Percentiles rank a stretch among this genome's conserved stretches.
These are phyloP conservation scores for Xylota segnis DNA, from an alignment of 2,888 invertebrate species.

Conservation along the genomic window DNA sequence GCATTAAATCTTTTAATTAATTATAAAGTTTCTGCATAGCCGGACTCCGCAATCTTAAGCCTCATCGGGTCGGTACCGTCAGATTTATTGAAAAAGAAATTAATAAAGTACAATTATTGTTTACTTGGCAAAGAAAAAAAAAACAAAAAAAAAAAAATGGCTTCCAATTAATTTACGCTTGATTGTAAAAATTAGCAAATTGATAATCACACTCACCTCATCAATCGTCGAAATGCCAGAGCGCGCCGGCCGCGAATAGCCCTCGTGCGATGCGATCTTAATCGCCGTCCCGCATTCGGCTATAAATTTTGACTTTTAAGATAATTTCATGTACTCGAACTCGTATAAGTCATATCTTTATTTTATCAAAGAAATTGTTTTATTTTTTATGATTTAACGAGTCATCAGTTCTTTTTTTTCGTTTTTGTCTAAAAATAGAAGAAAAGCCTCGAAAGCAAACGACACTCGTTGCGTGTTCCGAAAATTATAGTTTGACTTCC, in stretches of 20 bases:
- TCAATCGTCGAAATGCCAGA: slow-evolving; percentile 40
- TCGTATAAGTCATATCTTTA: slow-evolving; percentile 18
- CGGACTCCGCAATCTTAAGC: neutral
- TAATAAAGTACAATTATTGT: slow-evolving; percentile 14
- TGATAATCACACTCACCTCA: slow-evolving; percentile 36
- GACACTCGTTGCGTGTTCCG: slow-evolving; percentile 7
- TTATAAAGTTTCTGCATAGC: slow-evolving; percentile 24
- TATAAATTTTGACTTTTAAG: slow-evolving; percentile 18
- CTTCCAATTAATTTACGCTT: slow-evolving; percentile 20
- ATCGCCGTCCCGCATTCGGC: slow-evolving; percentile 9
- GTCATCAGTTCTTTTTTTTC: neutral
- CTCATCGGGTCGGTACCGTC: neutral
- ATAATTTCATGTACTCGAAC: neutral
- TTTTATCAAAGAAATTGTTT: slow-evolving; percentile 12
- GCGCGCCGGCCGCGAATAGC: neutral
- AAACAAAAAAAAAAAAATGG: slow-evolving; percentile 19
- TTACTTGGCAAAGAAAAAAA: slow-evolving; percentile 2
- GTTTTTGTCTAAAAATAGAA: neutral
- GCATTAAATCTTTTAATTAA: slow-evolving; percentile 43
- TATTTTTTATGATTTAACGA: slow-evolving; percentile 11
- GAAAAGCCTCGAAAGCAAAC: slow-evolving; percentile 3
- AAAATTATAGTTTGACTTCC: slow-evolving; percentile 22
- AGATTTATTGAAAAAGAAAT: slow-evolving; percentile 16
- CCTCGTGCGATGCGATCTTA: slow-evolving; percentile 25
- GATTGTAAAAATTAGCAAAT: slow-evolving; percentile 37